Percentiles rank a stretch among this genome's conserved stretches.
phyloP scores from a whole-genome alignment of 2,113 vertebrate species.

The Sturnira hondurensis region DNA sequence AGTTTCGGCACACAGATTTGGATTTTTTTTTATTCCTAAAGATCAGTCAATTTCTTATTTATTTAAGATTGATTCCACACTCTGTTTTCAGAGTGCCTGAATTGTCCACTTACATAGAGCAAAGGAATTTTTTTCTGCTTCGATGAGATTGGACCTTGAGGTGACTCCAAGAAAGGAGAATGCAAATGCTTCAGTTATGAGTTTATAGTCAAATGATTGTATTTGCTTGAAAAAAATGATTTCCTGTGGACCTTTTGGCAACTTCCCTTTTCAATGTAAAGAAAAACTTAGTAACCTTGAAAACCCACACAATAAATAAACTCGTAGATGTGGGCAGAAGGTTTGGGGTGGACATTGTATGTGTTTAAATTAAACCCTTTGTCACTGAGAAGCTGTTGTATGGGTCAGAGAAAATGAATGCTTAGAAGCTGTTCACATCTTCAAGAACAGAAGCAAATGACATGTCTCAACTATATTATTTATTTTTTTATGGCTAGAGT shows the following conservation, averaged over 20 bases:
- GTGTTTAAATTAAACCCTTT: slow-evolving; percentile 76
- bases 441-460: slow-evolving; percentile 78
- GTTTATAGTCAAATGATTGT: slow-evolving; percentile 53
- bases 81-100: slow-evolving; percentile 23
- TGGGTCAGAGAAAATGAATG: slow-evolving; percentile 72
- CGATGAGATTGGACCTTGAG: slow-evolving; percentile 22
- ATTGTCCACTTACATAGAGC: slow-evolving; percentile 42
- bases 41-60: neutral
- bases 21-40: slow-evolving; percentile 16
- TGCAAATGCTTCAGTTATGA: slow-evolving; percentile 40
- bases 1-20: neutral
- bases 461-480: slow-evolving; percentile 83
- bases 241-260: slow-evolving; percentile 66
- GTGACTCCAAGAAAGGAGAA: slow-evolving; percentile 36
- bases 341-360: slow-evolving; percentile 64
- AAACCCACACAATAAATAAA: slow-evolving; percentile 67
- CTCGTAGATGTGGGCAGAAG: slow-evolving; percentile 69
- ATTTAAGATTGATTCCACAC: slow-evolving; percentile 73
- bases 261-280: slow-evolving; percentile 67
- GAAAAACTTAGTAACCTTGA: slow-evolving; percentile 71
- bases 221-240: slow-evolving; percentile 60
- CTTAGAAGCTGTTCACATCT: slow-evolving; percentile 75
- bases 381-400: slow-evolving; percentile 70
- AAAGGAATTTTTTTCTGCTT: slow-evolving; percentile 12
- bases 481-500: slow-evolving; percentile 83